Base-by-base conservation (phyloP, 2,797 vertebrate genomes). In the Anabacerthia variegaticeps region DNA sequence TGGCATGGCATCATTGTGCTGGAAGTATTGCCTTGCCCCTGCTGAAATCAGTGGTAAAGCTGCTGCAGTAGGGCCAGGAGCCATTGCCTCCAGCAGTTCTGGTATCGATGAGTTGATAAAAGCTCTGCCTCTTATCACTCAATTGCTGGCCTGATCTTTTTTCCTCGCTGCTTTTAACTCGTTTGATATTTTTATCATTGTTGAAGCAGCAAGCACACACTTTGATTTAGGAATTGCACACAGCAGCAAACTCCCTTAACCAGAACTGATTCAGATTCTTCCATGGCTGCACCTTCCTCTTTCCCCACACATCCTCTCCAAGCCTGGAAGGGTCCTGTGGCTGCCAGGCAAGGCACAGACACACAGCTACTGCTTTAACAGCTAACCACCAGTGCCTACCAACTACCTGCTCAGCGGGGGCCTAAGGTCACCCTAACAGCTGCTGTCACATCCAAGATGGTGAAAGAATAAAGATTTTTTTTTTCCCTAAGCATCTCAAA, bases 111-210 rank as follows among this genome's bases (percentile, higher is more conserved):
- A 92, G 37, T 1, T 84, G 51, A 73, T 66, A 74, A 89, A 92
- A 95, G 68, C 90, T 77, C 73, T 86, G 66, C 73, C 36, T 85
- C 79, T 91, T 74, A 63, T 51, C 75, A 56, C 56, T 89, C 61
- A 17, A 49, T 85, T 32, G 52, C 77, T 55, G 30, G 36, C 19
- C 51, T 49, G 26, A 81, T 88, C 62, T 75, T 84, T 85, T 78
- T 54, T 23, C 28, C 37, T 55, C 20, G 0, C 17, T 67, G 75
- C 75, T 86, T 87, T 93, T 56, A 94, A 58, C 58, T 92, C 3
- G 0, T 58, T 61, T 59, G 71, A 36, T 93, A 48, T 76, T 93
- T 86, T 91, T 65, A n/a, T 73, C 49, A 41, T 41, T 27, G 41
- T 52, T 43, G 34, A 91, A 86, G 52, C 61, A 82, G 85, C 65